These are phyloP conservation scores for Columba livia DNA, from an alignment of 2,113 vertebrate species.

Conservation along the genomic window DNA sequence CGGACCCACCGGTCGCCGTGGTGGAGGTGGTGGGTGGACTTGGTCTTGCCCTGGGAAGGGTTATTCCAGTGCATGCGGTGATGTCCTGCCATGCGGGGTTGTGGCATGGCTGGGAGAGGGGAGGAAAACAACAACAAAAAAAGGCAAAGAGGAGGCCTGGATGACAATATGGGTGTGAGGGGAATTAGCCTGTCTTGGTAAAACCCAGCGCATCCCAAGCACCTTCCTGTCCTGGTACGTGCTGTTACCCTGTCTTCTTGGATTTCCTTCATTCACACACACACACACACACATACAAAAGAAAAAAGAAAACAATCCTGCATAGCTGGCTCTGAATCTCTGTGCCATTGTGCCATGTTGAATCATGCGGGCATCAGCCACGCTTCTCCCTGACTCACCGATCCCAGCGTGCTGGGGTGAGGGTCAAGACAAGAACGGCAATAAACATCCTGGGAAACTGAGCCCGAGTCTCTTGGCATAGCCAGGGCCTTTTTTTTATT, in stretches of 20 bases:
- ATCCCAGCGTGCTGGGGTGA: neutral
- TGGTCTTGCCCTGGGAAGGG: neutral
- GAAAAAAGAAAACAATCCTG: neutral
- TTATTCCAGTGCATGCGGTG: fast-evolving
- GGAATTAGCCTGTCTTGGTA: no score
- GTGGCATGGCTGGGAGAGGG: fast-evolving
- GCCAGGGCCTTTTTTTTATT: neutral
- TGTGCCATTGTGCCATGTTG: neutral
- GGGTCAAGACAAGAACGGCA: conserved; percentile 11
- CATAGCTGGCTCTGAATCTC: neutral
- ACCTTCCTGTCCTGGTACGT: neutral
- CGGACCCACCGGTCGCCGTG: neutral
- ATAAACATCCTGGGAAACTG: conserved; percentile 35
- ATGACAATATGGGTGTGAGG: fast-evolving
- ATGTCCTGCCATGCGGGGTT: fast-evolving
- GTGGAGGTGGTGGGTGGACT: neutral
- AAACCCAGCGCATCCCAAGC: neutral
- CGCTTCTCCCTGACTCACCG: conserved; percentile 25
- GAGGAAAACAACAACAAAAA: fast-evolving
- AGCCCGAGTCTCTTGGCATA: conserved; percentile 25
- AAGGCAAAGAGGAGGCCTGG: neutral
- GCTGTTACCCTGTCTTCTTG: neutral
- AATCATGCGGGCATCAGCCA: conserved; percentile 29
- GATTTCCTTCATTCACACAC: neutral
- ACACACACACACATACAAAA: neutral